Base-by-base conservation (phyloP, 2,113 vertebrate species). In the Empidonax traillii region DNA sequence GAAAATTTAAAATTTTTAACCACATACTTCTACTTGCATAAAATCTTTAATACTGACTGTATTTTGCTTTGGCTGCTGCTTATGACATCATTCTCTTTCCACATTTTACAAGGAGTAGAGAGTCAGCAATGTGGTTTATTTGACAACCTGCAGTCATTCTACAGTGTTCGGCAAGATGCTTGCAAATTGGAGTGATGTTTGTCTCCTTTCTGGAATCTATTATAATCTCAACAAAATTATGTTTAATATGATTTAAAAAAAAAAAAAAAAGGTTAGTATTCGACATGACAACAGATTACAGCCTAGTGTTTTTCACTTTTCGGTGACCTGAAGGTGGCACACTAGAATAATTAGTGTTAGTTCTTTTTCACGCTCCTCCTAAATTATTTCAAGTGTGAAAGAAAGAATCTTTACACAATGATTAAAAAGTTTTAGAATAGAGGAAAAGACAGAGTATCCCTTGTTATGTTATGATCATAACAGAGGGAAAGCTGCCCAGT, bases 301-400 rank as follows among this genome's bases (percentile, higher is more conserved):
- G 19, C 8, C 24, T 62, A 28, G 9, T 22, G 25, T 52, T 87
- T 84, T 55, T 87, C 62, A 72, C 69, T 89, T 78, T 41, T 72
- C 23, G 25, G 44, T 94, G 84, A 82, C 91, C 89, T 67, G 61
- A 92, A 94, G 73, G 61, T 94, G 84, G 80, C 80, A 93, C 63
- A 85, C 47, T 68, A 43, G 66, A 94, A 86, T 95, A 75, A 84
- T 89, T 72, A 78, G 41, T 63, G 62, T 39, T 75, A 77, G 21
- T 63, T n/a, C 33, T 74, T 85, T 33, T 51, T 17, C 12, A 25
- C 16, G 8, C 61, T 91, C 46, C 80, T 93, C 15, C 35, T 49
- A 31, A 75, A 74, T 65, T n/a, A 47, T 67, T 94, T 86, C 55
- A 72, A 47, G 62, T 18, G 41, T 51, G 33, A 39, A 39, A 77